Evolutionary conservation across 2,797 vertebrate species (phyloP).

Genomic region (Syngnathus acus): DNA sequence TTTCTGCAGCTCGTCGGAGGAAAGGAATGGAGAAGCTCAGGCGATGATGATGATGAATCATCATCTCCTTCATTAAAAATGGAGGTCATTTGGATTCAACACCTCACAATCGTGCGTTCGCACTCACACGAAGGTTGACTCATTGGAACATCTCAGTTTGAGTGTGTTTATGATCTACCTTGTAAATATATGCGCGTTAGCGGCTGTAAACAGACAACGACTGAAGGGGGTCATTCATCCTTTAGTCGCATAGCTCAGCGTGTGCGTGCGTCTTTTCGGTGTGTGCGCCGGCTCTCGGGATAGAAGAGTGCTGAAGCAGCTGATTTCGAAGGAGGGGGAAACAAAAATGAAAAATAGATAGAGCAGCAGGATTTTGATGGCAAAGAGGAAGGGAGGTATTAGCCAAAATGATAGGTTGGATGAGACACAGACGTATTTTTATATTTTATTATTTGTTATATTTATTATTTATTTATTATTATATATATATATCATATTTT

Average conservation of each 20-base stretch:
- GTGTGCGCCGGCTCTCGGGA: conserved; percentile 20
- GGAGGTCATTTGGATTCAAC: conserved; percentile 17
- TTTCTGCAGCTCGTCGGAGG: conserved; percentile 15
- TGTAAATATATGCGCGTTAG: conserved; percentile 34
- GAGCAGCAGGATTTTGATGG: conserved; percentile 66
- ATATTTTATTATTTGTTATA: no score
- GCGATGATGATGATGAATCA: conserved; percentile 29
- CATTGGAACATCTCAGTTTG: background rate
- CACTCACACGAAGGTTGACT: background rate
- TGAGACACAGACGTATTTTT: conserved; percentile 27
- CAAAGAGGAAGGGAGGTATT: conserved; percentile 60
- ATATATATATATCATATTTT: no score
- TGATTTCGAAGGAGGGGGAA: conserved; percentile 34
- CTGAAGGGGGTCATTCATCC: conserved; percentile 56
- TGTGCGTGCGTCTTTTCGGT: conserved; percentile 12
- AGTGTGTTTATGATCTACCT: conserved; percentile 11
- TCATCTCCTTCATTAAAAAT: conserved; percentile 28
- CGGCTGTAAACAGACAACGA: conserved; percentile 47
- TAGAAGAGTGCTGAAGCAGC: conserved; percentile 65
- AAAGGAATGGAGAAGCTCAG: conserved; percentile 13
- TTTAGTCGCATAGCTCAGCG: conserved; percentile 46
- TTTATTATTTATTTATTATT: no score
- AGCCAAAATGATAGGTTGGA: conserved; percentile 60
- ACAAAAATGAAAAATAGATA: conserved; percentile 44
- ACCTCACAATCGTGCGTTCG: background rate